Evolutionary conservation across 2,113 vertebrate genomes (phyloP), one percentile per base, ranked within the genome.

Genomic region (Nannospalax galili): DNA sequence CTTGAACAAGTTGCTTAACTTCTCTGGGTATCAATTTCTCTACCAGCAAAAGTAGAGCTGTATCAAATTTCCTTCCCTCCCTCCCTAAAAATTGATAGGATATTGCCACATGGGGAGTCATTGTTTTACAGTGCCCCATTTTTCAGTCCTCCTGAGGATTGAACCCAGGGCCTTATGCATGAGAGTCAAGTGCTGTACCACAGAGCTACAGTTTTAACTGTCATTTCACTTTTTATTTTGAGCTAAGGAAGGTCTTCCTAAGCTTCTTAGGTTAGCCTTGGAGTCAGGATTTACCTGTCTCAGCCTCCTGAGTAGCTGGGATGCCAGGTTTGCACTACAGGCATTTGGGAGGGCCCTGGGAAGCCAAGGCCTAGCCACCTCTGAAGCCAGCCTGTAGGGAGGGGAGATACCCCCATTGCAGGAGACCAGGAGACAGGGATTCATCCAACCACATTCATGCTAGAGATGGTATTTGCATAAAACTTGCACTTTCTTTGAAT

Each of bases 401-500:
- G 42, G 42, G 72, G 60, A 19, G 24, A 6, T 1, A 0, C 80
- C 37, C 40, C 60, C 11, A 11, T 52, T 52, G 6, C 48, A 52
- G 48, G 48, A 52, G 48, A 52, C 30, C 15, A 4, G 48, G 72
- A 88, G 60, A 67, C 35, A 24, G 3, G 0, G 84, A 73, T 78
- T 73, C 37, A 60, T 45, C 84, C 32, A 89, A 19, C 88, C 58
- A 73, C 20, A 30, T 52, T 82, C 67, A 70, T 78, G 35, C 67
- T 74, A 93, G 40, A 93, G 73, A 80, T 42, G 35, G 16, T 2
- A 90, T 95, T 86, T 96, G 65, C 82, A 77, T 95, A 64, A 92
- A 92, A 91, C 96, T 93, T 89, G 80, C 9, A 70, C 91, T 84
- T 96, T 56, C 78, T 70, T 95, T 92, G 84, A 65, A 62, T 82